Evolutionary conservation across 2,113 vertebrate species (phyloP).

Genomic region (Sminthopsis crassicaudata): DNA sequence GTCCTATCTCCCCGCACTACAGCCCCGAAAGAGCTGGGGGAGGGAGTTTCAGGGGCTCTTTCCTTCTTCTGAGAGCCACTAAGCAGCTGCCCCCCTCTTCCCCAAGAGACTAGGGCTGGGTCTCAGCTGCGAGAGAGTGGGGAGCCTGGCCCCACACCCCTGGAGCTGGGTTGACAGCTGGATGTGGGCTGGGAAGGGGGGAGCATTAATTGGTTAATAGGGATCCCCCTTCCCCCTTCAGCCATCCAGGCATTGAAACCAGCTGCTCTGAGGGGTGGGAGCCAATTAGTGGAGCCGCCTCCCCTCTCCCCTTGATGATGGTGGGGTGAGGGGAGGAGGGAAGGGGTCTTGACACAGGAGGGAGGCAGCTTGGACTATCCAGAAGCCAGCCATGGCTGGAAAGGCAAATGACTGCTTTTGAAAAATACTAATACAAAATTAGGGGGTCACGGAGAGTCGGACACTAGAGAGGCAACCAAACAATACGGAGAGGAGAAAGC

Average conservation of each 20-base stretch:
- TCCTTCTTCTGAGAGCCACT: slow-evolving; percentile 64
- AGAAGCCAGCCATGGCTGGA: not conserved
- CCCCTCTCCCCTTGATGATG: not conserved
- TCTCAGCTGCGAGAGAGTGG: slow-evolving; percentile 66
- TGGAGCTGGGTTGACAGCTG: slow-evolving; percentile 42
- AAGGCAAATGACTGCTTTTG: not conserved
- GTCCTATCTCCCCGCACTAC: not conserved
- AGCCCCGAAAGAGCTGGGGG: not conserved
- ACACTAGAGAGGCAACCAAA: not conserved
- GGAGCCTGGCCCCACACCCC: not conserved
- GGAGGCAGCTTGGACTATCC: accelerated
- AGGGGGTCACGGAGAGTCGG: not conserved
- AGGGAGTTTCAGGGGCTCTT: not conserved
- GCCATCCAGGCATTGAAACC: slow-evolving; percentile 6
- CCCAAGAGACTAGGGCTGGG: slow-evolving; percentile 16
- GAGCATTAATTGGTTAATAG: slow-evolving; percentile 67
- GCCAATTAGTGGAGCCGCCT: slow-evolving; percentile 43
- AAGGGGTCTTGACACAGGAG: not conserved
- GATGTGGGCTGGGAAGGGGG: not conserved
- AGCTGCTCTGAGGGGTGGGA: slow-evolving; percentile 27
- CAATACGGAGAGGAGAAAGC: not conserved
- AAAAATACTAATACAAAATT: not conserved
- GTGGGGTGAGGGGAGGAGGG: not conserved
- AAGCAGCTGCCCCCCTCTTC: slow-evolving; percentile 49
- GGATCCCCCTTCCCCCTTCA: not conserved